Base-by-base conservation (phyloP, 2,797 vertebrate species). In the Micromesistius poutassou region DNA sequence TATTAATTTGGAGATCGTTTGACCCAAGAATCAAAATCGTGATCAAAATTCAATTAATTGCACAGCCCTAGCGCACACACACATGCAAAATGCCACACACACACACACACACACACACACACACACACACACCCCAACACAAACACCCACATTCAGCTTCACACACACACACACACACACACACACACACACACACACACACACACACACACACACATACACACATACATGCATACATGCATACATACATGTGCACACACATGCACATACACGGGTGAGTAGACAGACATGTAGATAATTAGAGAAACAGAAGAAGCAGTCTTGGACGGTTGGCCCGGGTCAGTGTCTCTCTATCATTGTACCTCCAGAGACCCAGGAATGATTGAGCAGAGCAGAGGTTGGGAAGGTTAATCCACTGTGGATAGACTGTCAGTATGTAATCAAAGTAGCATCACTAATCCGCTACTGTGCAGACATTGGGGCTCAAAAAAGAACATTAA, bases 111-210 rank as follows among this genome's bases (percentile, higher is more conserved):
- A 38, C 40, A 50, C 46, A 22, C 13, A 50, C 46, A 50, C 74
- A 38, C 77, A 87, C 78, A 86, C 85, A 2, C 82, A 36, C 10
- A 33, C 25, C 4, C 62, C 74, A 30, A 81, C 82, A 74, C 12
- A 9, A 40, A 40, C 38, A 33, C 12, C 38, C 12, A 40, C 38
- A 40, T 33, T 40, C 38, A 40, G 38, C 38, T 40, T 9, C 46
- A 50, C 46, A 50, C 46, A 50, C 46, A 50, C 42, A 50, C 42
- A 50, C 42, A 50, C 42, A 50, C 14, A 50, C 42, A 50, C 14
- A 50, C 10, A 50, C 42, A 50, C 42, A 50, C 50, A 55, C 50
- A 55, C 50, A 55, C 50, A 62, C 50, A 22, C 50, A 62, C 19
- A 55, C 19, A 55, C 19, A 55, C 35, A 42, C 72, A 74, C 36